A percentile compares a stretch with the other conserved stretches of the same genome.
phyloP scores from a whole-genome alignment of 2,797 vertebrate species.

The Melanogrammus aeglefinus region DNA sequence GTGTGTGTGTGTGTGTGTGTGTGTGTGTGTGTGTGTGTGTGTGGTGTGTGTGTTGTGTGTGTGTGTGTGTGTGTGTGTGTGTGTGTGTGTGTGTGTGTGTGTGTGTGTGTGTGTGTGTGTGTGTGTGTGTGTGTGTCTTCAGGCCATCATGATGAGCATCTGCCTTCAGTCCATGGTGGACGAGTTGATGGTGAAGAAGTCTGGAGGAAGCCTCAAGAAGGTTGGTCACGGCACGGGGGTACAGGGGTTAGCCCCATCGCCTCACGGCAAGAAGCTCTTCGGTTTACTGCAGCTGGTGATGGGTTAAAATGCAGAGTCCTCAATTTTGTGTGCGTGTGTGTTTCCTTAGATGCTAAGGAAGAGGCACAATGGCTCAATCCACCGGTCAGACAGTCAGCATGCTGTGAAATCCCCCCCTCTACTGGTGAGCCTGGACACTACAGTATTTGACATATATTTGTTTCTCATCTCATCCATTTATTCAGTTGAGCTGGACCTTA shows the following conservation, averaged over 20 bases:
- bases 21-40: constrained; percentile 12
- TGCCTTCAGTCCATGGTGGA: constrained; percentile 99
- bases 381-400: constrained; percentile 90
- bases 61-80: background rate
- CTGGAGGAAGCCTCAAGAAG: constrained; percentile 97
- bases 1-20: background rate
- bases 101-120: background rate
- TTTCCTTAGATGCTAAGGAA: constrained; percentile 84
- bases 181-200: constrained; percentile 98
- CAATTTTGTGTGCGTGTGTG: too few species aligned
- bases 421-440: constrained; percentile 75
- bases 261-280: background rate
- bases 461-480: background rate
- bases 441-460: background rate
- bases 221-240: constrained; percentile 60
- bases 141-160: constrained; percentile 99
- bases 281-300: background rate
- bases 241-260: background rate
- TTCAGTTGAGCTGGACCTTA: background rate
- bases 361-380: constrained; percentile 80
- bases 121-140: constrained; percentile 18
- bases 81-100: constrained; percentile 11
- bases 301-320: too few species aligned
- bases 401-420: constrained; percentile 92
- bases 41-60: background rate